phyloP scores from a whole-genome alignment of 1,140 invertebrate species.

The Lordiphosa mommai region DNA sequence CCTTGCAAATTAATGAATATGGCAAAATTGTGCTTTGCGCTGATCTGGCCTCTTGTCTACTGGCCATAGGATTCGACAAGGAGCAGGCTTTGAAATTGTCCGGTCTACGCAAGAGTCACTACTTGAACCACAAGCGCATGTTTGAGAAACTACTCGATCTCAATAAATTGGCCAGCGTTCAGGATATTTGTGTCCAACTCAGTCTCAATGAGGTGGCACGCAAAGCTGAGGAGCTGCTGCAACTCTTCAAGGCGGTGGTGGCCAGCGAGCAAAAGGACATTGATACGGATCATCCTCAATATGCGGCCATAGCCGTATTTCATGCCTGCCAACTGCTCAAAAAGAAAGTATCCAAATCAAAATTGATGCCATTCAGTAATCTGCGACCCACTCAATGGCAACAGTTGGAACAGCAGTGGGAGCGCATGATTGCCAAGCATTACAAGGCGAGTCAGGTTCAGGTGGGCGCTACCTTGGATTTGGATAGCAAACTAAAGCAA shows the following conservation, averaged over 20 bases:
- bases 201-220: conserved; percentile 70
- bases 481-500: conserved; percentile 40
- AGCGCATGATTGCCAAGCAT: conserved; percentile 69
- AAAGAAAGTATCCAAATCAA: conserved; percentile 71
- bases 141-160: conserved; percentile 79
- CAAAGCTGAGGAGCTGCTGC: conserved; percentile 71
- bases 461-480: neutral
- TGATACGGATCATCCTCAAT: conserved; percentile 79
- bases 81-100: conserved; percentile 78
- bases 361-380: conserved; percentile 76
- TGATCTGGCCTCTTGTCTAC: conserved; percentile 51
- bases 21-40: conserved; percentile 70
- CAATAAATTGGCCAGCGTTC: conserved; percentile 69
- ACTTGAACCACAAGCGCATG: conserved; percentile 78
- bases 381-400: conserved; percentile 79
- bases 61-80: conserved; percentile 68
- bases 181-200: conserved; percentile 79
- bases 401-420: conserved; percentile 76
- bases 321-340: conserved; percentile 78
- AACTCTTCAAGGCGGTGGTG: conserved; percentile 55
- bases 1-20: conserved; percentile 71
- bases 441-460: conserved; percentile 30
- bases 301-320: conserved; percentile 79
- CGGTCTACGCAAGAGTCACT: conserved; percentile 70
- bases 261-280: conserved; percentile 44